Evolutionary conservation across 2,888 invertebrate genomes (phyloP).

Genomic region (Microdon myrmicae): DNA sequence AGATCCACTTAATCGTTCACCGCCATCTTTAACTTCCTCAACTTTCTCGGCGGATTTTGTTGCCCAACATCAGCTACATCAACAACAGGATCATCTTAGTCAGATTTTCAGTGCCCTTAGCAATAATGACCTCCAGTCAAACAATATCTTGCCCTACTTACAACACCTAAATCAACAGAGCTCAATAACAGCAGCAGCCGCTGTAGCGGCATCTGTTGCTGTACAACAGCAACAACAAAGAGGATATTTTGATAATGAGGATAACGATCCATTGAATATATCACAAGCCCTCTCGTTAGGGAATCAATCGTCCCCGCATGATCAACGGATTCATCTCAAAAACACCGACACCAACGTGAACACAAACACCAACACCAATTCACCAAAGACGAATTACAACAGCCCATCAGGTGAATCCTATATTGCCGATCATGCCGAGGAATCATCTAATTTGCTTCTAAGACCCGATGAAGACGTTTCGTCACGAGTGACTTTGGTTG

Average conservation of each 20-base stretch:
- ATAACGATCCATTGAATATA: constrained; percentile 18
- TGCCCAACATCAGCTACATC: constrained; percentile 26
- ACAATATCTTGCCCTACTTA: constrained; percentile 37
- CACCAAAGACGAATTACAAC: constrained; percentile 33
- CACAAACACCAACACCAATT: constrained; percentile 20
- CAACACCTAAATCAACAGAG: constrained; percentile 38
- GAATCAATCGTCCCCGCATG: constrained; percentile 11
- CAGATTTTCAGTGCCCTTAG: constrained; percentile 40
- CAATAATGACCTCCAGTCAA: constrained; percentile 28
- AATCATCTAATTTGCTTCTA: not conserved
- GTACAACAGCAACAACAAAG: constrained; percentile 27
- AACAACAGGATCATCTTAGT: constrained; percentile 41
- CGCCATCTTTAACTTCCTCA: constrained; percentile 8
- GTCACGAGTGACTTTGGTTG: not conserved
- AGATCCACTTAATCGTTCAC: no score
- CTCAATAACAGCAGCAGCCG: constrained; percentile 30
- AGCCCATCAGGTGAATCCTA: constrained; percentile 1
- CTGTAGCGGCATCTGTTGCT: constrained; percentile 36
- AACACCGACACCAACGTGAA: no score
- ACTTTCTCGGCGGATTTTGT: constrained; percentile 30
- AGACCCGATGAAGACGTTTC: not conserved
- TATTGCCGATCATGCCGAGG: constrained; percentile 8
- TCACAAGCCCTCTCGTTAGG: constrained; percentile 2
- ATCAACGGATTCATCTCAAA: constrained; percentile 13
- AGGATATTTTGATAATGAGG: constrained; percentile 18